Evolutionary conservation across 1,140 invertebrate genomes (phyloP).

Genomic region (Condylostylus longicornis): DNA sequence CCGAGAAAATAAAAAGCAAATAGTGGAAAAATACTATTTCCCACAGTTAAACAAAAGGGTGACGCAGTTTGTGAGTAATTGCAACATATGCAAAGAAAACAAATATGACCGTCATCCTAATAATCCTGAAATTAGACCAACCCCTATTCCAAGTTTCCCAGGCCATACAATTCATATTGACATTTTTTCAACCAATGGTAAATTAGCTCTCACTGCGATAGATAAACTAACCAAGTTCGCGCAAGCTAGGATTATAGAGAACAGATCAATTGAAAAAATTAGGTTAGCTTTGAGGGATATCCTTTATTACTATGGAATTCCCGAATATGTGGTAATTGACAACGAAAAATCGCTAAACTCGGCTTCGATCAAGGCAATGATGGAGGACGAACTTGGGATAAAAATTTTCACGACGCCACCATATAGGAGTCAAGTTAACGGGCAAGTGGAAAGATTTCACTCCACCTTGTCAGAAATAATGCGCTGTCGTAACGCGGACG

Average conservation of each 20-base stretch:
- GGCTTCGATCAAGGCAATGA: constrained; percentile 6
- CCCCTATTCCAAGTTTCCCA: constrained; percentile 9
- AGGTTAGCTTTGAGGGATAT: constrained; percentile 4
- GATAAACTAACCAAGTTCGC: constrained; percentile 13
- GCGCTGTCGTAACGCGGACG: constrained; percentile 4
- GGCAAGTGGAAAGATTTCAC: constrained; percentile 13
- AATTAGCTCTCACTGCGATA: constrained; percentile 4
- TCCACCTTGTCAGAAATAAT: constrained; percentile 11
- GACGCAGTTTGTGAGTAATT: constrained; percentile 5
- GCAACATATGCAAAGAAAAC: constrained; percentile 10
- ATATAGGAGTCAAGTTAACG: constrained; percentile 9
- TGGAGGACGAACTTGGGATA: constrained; percentile 7
- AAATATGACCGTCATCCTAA: constrained; percentile 11
- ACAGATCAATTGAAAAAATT: constrained; percentile 8
- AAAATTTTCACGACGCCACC: constrained; percentile 6
- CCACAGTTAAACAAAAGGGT: constrained; percentile 9
- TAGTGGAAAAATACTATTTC: constrained; percentile 11
- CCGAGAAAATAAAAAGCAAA: constrained; percentile 9
- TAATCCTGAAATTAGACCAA: constrained; percentile 3
- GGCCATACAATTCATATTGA: constrained; percentile 11
- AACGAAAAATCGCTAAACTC: constrained; percentile 14
- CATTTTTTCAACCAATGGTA: constrained; percentile 6
- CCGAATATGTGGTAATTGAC: constrained; percentile 10
- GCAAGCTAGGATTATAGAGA: constrained; percentile 4
- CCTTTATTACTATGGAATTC: constrained; percentile 10